Conservation (phyloP, 2,113 vertebrate genomes). For the Elephantulus edwardii region DNA sequence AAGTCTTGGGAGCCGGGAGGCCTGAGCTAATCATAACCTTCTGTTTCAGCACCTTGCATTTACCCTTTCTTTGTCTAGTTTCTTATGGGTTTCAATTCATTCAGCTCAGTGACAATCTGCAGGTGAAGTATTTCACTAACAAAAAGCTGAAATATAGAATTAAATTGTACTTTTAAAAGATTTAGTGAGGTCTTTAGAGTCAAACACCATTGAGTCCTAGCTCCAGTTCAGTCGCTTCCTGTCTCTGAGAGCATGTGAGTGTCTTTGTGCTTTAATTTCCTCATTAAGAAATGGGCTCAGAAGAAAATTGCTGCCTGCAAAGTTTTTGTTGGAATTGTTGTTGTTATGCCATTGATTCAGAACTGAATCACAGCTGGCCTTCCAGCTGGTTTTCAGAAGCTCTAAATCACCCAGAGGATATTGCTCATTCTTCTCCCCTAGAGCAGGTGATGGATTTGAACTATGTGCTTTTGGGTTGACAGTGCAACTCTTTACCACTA, state of each 20-base stretch:
- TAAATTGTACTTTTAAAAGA: background rate
- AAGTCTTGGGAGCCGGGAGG: rapidly evolving
- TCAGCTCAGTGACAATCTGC: background rate
- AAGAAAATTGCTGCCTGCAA: background rate
- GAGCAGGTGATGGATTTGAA: no score
- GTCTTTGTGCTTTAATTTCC: background rate
- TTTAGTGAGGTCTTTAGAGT: background rate
- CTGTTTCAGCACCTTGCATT: background rate
- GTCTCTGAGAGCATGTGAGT: background rate
- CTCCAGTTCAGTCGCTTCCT: background rate
- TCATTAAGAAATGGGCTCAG: rapidly evolving
- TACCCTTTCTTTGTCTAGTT: background rate
- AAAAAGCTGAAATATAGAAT: background rate
- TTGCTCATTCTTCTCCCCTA: no score
- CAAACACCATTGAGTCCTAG: background rate
- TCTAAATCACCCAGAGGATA: no score
- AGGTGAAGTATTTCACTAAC: background rate
- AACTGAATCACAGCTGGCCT: no score
- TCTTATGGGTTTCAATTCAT: background rate
- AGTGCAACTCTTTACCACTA: no score
- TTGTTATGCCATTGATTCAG: no score
- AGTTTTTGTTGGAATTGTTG: background rate
- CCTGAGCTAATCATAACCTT: rapidly evolving
- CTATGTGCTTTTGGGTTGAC: no score
- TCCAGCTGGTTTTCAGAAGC: no score